phyloP scores from a whole-genome alignment of 2,888 invertebrate species.

The Callinectes sapidus region DNA sequence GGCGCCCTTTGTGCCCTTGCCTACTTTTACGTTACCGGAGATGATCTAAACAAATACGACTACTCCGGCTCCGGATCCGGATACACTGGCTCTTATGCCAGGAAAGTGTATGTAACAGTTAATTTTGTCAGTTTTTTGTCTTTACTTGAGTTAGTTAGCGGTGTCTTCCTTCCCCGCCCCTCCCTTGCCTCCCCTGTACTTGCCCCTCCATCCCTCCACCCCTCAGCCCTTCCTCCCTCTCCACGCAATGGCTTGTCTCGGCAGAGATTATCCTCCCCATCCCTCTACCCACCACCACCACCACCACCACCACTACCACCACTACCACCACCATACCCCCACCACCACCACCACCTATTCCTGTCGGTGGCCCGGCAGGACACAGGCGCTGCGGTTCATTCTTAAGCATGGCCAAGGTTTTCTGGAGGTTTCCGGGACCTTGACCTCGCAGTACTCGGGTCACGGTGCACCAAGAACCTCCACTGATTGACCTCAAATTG shows the following conservation, averaged over 20 bases:
- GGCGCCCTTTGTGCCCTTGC: slow-evolving; percentile 67
- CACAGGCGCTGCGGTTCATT: slow-evolving; percentile 72
- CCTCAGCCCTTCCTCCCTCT: slow-evolving; percentile 43
- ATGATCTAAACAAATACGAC: slow-evolving; percentile 51
- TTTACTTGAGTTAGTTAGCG: slow-evolving; percentile 60
- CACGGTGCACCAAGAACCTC: slow-evolving; percentile 49
- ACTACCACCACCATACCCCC: slow-evolving; percentile 42
- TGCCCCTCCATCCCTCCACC: slow-evolving; percentile 52
- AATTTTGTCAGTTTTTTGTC: slow-evolving; percentile 55
- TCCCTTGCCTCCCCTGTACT: slow-evolving; percentile 38
- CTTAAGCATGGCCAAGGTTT: slow-evolving; percentile 67
- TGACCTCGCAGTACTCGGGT: slow-evolving; percentile 32
- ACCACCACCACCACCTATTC: slow-evolving; percentile 44
- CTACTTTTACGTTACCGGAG: slow-evolving; percentile 70
- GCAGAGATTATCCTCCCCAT: slow-evolving; percentile 53
- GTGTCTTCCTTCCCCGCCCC: slow-evolving; percentile 62
- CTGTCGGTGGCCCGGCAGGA: slow-evolving; percentile 68
- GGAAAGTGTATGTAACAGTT: slow-evolving; percentile 67
- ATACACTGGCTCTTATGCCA: slow-evolving; percentile 57
- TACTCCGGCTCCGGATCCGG: slow-evolving; percentile 67
- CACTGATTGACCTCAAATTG: slow-evolving; percentile 51
- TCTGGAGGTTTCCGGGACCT: slow-evolving; percentile 56
- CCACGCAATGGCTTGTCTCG: slow-evolving; percentile 51
- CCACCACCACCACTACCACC: slow-evolving; percentile 29
- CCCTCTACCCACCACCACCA: slow-evolving; percentile 45